A percentile compares a stretch with the other conserved stretches of the same genome.
phyloP scores from a whole-genome alignment of 1,140 invertebrate genomes.

The Hycleus phaleratus region DNA sequence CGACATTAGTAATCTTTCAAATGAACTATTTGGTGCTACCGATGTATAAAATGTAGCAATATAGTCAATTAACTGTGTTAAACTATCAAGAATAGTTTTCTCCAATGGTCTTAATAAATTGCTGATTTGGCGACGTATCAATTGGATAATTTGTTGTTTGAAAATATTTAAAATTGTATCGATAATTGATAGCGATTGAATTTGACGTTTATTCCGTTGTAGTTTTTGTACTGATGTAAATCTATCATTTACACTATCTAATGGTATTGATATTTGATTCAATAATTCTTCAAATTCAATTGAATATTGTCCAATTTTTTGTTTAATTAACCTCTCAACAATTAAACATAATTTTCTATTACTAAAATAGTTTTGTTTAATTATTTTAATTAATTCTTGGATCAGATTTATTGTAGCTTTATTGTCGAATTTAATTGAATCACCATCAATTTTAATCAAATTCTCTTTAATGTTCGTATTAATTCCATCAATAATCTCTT shows the following conservation, averaged over 20 bases:
- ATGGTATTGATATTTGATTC: neutral
- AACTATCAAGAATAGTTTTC: no score
- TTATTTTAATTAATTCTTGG: neutral
- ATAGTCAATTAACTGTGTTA: no score
- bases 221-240: no score
- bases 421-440: neutral
- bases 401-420: neutral
- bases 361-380: neutral
- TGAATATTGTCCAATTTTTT: neutral
- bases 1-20: no score
- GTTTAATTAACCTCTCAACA: neutral
- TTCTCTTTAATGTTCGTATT: neutral
- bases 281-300: neutral
- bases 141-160: neutral
- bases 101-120: no score
- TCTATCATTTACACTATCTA: no score
- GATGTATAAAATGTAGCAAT: no score
- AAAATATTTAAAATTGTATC: neutral
- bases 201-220: no score
- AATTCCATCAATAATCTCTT: neutral
- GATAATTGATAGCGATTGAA: no score
- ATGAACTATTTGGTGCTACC: no score
- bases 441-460: constrained; percentile 1
- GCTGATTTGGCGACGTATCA: no score
- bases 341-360: neutral